Base-by-base conservation (phyloP, 37 sponge, comb jelly and placozoan genomes). In the Theonella swinhoei region DNA sequence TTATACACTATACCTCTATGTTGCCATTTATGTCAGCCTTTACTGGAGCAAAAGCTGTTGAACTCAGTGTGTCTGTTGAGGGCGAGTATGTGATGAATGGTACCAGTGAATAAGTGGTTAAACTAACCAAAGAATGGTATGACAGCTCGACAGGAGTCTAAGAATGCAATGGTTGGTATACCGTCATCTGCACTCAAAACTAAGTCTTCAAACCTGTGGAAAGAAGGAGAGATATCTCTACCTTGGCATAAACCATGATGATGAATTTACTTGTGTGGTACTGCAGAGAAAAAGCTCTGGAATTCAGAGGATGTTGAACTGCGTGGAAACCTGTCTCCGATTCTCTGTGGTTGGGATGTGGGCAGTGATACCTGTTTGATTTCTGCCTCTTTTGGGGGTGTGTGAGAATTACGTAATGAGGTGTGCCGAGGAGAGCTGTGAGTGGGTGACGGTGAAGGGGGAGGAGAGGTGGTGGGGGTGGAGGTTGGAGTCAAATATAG, bases 21-120 rank as follows among this genome's bases (percentile, higher is more conserved):
- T 96, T 89, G 23, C 88, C 92, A 77, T 81, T 79, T 22, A 96
- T 86, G 74, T 92, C 95, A 20, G 71, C 59, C 70, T 93, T 96
- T n/a, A 96, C 88, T 39, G 97, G 95, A 59, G 93, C 88, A 86
- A 91, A 94, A 0, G 90, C 83, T 5, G 92, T 86, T 22, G 86
- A 25, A 78, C 73, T 87, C 43, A 95, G 71, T 1, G 78, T 47
- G 77, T 95, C 96, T 92, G 75, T 17, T 54, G 38, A 72, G 9
- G n/a, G 65, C 23, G 0, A 31, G 38, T 25, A 73, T 4, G 3
- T 22, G 23, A 24, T 73, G 33, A 25, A 4, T 32, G 38, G 11
- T 20, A 65, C 11, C 37, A 77, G 17, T 29, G 26, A 37, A n/a
- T 0, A 42, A 54, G 23, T 58, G 19, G 60, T 19, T 9, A 61